These are phyloP conservation scores for human DNA, from an alignment of 2,113 vertebrate genomes.

Conservation along the genomic window GRCh38 chr5:141296501-141297000, in stretches of 20 bases:
- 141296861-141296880: background rate
- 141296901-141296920: no score
- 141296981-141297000: no score
- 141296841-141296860: background rate
- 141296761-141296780: background rate
- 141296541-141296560: no score
- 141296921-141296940: no score
- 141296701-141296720: background rate
- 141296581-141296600: no score
- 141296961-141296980: no score
- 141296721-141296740: background rate
- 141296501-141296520: no score
- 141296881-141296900: background rate
- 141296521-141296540: no score
- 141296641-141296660: background rate
- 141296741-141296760: background rate
- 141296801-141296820: fast-evolving
- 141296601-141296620: background rate
- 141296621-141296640: background rate
- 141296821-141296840: background rate
- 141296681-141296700: background rate
- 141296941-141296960: no score
- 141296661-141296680: background rate
- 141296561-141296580: no score
- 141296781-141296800: background rate